A percentile compares a stretch with the other conserved stretches of the same genome.
Conservation (phyloP, 2,888 invertebrate genomes). For the Trissonchulus sp. region DNA sequence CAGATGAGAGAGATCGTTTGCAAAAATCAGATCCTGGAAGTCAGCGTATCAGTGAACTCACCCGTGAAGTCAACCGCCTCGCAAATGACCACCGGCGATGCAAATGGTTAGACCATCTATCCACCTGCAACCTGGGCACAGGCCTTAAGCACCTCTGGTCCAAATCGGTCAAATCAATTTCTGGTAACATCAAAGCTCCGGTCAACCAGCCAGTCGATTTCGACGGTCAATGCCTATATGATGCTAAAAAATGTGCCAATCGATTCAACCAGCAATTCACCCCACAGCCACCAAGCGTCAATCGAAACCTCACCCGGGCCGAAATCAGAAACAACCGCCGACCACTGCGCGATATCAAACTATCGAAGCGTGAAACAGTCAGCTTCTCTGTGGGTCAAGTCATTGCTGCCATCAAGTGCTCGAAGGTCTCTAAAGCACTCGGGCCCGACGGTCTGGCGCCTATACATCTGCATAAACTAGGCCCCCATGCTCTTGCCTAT, state of each 20-base stretch:
- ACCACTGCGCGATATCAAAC: conserved; percentile 2
- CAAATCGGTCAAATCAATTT: neutral
- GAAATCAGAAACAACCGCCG: conserved; percentile 5
- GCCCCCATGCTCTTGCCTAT: neutral
- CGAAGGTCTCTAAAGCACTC: conserved; percentile 6
- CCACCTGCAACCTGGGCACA: neutral
- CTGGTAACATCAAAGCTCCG: conserved; percentile 9
- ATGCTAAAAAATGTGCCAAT: conserved; percentile 7
- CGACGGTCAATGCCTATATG: too few species aligned
- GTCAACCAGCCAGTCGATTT: neutral
- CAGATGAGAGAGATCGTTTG: neutral
- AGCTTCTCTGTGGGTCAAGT: conserved; percentile 7
- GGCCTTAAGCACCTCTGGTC: conserved; percentile 1
- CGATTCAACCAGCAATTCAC: conserved; percentile 11
- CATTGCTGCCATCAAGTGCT: conserved; percentile 9
- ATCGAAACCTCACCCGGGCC: neutral
- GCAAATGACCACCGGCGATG: neutral
- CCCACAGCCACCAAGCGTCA: neutral
- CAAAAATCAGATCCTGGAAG: neutral
- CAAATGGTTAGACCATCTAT: conserved; percentile 2
- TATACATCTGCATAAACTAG: conserved; percentile 6
- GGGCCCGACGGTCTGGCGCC: conserved; percentile 2
- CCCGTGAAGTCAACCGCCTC: neutral
- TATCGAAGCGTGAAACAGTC: neutral
- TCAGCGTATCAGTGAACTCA: neutral